Evolutionary conservation across 2,888 invertebrate species (phyloP).

Genomic region (Tinea semifulvella): DNA sequence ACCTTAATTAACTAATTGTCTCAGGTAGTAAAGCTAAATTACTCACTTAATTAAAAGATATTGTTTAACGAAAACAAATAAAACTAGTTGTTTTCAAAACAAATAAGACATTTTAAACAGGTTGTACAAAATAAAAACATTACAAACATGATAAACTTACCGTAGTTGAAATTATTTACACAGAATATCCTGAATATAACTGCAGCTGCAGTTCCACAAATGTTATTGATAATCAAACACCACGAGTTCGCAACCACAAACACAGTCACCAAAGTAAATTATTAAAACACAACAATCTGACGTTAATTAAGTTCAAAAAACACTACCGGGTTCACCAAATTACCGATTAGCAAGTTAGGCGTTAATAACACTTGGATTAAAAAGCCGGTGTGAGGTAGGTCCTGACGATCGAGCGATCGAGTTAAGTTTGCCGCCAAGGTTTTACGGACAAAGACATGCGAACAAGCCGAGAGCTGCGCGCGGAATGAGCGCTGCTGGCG

Average conservation of each 20-base stretch:
- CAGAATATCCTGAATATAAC: neutral
- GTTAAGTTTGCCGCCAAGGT: constrained; percentile 47
- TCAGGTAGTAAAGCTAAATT: constrained; percentile 2
- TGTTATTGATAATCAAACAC: neutral
- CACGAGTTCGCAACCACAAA: neutral
- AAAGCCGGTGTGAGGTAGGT: constrained; percentile 18
- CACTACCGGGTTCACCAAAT: neutral
- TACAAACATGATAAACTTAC: neutral
- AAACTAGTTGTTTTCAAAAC: neutral
- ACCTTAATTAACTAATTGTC: constrained; percentile 11
- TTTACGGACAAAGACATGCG: constrained; percentile 28
- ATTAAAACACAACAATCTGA: constrained; percentile 1
- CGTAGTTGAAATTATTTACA: neutral
- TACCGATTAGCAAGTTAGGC: constrained; percentile 23
- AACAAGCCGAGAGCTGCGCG: constrained; percentile 25
- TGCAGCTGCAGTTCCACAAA: constrained; percentile 1
- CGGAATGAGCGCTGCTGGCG: constrained; percentile 11
- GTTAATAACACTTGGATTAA: constrained; percentile 28
- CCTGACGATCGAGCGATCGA: constrained; percentile 28
- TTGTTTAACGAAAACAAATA: constrained; percentile 3
- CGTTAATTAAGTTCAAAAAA: neutral
- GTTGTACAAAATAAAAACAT: neutral
- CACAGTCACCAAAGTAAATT: neutral
- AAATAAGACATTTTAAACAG: constrained; percentile 5
- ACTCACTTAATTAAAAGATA: constrained; percentile 11